phyloP scores from a whole-genome alignment of 2,113 vertebrate genomes.

The Ciconia stormi region DNA sequence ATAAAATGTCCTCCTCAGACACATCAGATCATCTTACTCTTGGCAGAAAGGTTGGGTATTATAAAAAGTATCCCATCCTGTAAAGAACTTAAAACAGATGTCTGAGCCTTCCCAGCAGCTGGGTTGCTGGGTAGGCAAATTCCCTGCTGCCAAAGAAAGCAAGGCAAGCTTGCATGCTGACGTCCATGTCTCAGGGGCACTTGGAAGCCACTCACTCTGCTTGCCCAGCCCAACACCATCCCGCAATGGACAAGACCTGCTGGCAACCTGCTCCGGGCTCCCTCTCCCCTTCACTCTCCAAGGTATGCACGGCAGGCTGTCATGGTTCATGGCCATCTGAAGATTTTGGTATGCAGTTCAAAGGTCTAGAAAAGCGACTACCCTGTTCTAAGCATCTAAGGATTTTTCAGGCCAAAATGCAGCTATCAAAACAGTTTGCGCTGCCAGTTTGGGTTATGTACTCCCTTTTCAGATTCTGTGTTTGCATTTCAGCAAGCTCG shows the following conservation, averaged over 20 bases:
- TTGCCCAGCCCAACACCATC: neutral
- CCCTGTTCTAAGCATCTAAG: neutral
- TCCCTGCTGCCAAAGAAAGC: conserved; percentile 24
- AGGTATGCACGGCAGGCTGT: neutral
- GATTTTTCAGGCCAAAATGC: neutral
- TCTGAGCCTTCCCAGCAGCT: conserved; percentile 8
- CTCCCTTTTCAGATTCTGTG: neutral
- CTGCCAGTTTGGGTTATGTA: neutral
- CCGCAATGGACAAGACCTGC: neutral
- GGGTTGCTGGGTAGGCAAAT: neutral
- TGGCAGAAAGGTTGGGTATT: neutral
- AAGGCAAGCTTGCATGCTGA: neutral
- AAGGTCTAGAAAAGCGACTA: neutral
- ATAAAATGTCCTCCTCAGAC: neutral
- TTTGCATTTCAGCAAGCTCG: neutral
- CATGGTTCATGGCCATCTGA: neutral
- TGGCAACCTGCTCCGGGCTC: neutral
- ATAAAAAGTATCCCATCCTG: neutral
- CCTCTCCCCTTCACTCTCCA: neutral
- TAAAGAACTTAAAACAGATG: neutral
- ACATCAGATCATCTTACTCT: neutral
- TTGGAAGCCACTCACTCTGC: neutral
- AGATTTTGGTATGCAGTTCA: neutral
- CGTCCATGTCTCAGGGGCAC: neutral
- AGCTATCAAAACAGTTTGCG: neutral